Evolutionary conservation across 2,113 vertebrate genomes (phyloP), one percentile per base, ranked within the genome.

Genomic region (Anguilla japonica): DNA sequence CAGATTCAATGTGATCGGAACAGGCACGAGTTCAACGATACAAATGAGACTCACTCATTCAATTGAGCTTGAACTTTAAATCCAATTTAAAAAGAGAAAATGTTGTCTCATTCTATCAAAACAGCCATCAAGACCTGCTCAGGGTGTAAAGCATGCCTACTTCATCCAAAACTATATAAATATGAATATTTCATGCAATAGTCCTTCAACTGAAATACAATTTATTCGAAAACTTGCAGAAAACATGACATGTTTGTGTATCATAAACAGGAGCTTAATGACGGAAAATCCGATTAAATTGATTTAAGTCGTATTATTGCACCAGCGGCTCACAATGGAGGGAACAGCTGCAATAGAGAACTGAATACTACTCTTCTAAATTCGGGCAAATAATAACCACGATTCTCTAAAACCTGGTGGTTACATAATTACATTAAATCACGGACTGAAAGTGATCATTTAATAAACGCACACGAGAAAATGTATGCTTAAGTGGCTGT

Each of bases 281-380:
- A 88, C 41, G 63, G 84, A 11, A 53, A 85, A 85, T 89, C 84
- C 22, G 50, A 89, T 90, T 80, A 83, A 85, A 88, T 85, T n/a
- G 50, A 87, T 88, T 87, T 87, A 82, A 85, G 85, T 84, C 86
- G 82, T 85, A 75, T 86, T 87, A 87, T 86, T 56, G 84, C 79
- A 67, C 60, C 78, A 13, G 60, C 16, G 83, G 84, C 82, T 86
- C 88, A 85, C 80, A 84, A 88, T 6, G 81, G 75, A 60, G 87
- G 82, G 41, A 89, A 83, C 29, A 63, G 18, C 34, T 53, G 1
- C 1, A 40, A 60, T 86, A 86, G 87, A 87, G 87, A 88, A 84
- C 34, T 34, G 34, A 34, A 34, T 34, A 34, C 34, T 86, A 86
- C 88, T 81, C 79, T 89, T 85, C 34, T 41, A 84, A 82, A 39